phyloP scores from a whole-genome alignment of 37 sponge, comb jelly and placozoan genomes.

The Cladorhizidae sp. region DNA sequence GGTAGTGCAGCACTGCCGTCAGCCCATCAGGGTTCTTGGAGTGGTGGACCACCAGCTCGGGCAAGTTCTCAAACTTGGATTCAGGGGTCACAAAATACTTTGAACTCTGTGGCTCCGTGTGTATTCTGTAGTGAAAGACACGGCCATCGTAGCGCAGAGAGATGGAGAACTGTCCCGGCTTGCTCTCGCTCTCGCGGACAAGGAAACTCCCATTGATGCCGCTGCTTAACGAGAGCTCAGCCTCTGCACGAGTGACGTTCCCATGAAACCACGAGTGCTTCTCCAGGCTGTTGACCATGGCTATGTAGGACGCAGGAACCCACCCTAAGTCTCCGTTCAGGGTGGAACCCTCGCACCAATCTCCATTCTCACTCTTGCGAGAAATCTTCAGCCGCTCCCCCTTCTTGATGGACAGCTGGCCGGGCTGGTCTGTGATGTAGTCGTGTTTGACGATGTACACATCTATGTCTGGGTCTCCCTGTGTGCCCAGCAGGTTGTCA shows the following conservation, averaged over 20 bases:
- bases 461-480: slow-evolving; percentile 51
- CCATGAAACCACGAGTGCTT: slow-evolving; percentile 97
- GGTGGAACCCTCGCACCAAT: slow-evolving; percentile 83
- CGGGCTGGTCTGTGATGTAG: slow-evolving; percentile 63
- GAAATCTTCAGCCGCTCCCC: slow-evolving; percentile 78
- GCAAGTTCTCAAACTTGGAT: slow-evolving; percentile 77
- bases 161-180: slow-evolving; percentile 95
- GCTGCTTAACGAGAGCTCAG: slow-evolving; percentile 85
- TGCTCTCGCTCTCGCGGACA: slow-evolving; percentile 97
- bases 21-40: slow-evolving; percentile 88
- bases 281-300: slow-evolving; percentile 87
- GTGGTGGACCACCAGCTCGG: slow-evolving; percentile 90
- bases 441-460: slow-evolving; percentile 78
- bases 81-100: slow-evolving; percentile 85
- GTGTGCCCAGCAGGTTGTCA: slow-evolving; percentile 57
- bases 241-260: slow-evolving; percentile 87
- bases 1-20: slow-evolving; percentile 87
- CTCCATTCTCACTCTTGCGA: slow-evolving; percentile 65
- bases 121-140: slow-evolving; percentile 93
- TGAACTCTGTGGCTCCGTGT: slow-evolving; percentile 29
- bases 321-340: slow-evolving; percentile 79
- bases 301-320: slow-evolving; percentile 93
- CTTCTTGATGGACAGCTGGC: slow-evolving; percentile 77
- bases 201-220: slow-evolving; percentile 96
- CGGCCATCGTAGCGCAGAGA: slow-evolving; percentile 91